Evolutionary conservation across 2,113 vertebrate species (phyloP).

Genomic region (Erpornis zantholeuca): DNA sequence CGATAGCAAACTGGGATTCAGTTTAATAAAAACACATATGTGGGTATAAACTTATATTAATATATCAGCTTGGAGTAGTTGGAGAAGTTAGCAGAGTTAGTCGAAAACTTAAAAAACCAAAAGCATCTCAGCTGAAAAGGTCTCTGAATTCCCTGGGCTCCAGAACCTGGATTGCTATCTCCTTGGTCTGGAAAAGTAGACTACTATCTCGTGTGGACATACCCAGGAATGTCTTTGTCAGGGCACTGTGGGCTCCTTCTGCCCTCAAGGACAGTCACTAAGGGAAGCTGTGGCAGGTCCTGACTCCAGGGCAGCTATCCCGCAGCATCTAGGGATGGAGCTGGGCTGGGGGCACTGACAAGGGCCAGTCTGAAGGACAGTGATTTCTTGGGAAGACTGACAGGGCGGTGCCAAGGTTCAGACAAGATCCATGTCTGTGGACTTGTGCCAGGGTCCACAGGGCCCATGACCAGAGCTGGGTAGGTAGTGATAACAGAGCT

Average conservation of each 20-base stretch:
- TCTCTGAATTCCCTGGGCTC: neutral
- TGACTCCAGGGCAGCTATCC: neutral
- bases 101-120: neutral
- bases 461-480: neutral
- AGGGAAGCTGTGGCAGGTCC: neutral
- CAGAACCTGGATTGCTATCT: neutral
- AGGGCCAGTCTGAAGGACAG: neutral
- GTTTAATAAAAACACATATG: neutral
- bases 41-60: neutral
- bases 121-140: neutral
- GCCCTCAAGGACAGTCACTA: neutral
- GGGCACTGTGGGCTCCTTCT: neutral
- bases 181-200: neutral
- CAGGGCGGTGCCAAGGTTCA: neutral
- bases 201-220: neutral
- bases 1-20: neutral
- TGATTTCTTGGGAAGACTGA: neutral
- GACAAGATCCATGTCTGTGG: neutral
- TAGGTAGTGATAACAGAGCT: neutral
- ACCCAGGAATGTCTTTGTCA: neutral
- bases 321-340: neutral
- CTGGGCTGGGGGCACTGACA: neutral
- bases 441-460: neutral
- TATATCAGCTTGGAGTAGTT: neutral
- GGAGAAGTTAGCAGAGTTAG: neutral